phyloP scores from a whole-genome alignment of 2,888 invertebrate species.

The Rhimphoctona megacephalus region DNA sequence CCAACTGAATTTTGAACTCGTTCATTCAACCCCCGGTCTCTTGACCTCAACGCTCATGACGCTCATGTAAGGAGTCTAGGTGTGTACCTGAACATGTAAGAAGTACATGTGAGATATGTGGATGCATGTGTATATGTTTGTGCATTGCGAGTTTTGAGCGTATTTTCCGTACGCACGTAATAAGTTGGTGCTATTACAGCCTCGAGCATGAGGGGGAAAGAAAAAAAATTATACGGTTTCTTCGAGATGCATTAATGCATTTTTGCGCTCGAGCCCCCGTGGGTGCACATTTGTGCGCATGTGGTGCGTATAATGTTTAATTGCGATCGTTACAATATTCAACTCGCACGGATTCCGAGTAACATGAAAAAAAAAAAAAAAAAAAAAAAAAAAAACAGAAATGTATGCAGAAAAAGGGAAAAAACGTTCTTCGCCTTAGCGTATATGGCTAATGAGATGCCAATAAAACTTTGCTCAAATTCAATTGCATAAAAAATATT shows the following conservation, averaged over 20 bases:
- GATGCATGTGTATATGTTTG: not conserved
- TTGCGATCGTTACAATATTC: constrained; percentile 43
- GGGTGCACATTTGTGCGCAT: not conserved
- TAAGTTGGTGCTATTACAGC: constrained; percentile 27
- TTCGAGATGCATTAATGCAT: constrained; percentile 54
- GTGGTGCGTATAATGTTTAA: constrained; percentile 38
- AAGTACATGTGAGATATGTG: not conserved
- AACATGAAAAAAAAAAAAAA: no score
- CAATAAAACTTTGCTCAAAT: constrained; percentile 1
- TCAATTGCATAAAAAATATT: not conserved
- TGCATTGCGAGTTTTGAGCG: constrained; percentile 8
- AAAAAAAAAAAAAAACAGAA: constrained; percentile 12
- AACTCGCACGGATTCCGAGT: constrained; percentile 21
- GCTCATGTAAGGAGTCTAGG: not conserved
- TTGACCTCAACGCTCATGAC: constrained; percentile 35
- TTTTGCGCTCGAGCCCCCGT: constrained; percentile 24
- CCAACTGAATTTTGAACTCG: constrained; percentile 56
- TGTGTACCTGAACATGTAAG: not conserved
- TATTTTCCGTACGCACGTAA: constrained; percentile 20
- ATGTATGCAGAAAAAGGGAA: not conserved
- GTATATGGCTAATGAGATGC: constrained; percentile 14
- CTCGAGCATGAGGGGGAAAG: not conserved
- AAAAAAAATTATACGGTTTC: constrained; percentile 48
- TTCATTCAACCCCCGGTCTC: constrained; percentile 52
- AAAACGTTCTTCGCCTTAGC: not conserved